Conservation (phyloP, 2,888 invertebrate species). For the Chironomus tentans region DNA sequence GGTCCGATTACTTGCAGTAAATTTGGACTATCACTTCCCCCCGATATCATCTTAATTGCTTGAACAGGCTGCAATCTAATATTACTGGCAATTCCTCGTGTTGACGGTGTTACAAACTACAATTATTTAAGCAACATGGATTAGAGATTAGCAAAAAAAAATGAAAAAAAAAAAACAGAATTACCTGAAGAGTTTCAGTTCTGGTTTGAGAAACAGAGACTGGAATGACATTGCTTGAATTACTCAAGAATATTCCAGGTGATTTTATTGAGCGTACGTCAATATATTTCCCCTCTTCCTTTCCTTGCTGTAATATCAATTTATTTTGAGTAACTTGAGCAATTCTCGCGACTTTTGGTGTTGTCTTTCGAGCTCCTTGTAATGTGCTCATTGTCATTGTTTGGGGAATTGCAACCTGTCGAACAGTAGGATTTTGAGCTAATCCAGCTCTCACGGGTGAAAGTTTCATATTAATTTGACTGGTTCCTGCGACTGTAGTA, state of each 20-base stretch:
- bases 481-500: slow-evolving; percentile 37
- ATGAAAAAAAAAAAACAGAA: too few relatives aligned
- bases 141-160: too few relatives aligned
- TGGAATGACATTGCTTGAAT: slow-evolving; percentile 56
- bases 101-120: slow-evolving; percentile 20
- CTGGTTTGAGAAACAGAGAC: slow-evolving; percentile 50
- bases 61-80: slow-evolving; percentile 1
- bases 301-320: slow-evolving; percentile 52
- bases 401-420: slow-evolving; percentile 46
- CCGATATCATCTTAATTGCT: not conserved
- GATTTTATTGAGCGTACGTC: slow-evolving; percentile 63
- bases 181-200: slow-evolving; percentile 47
- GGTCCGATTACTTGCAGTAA: not conserved
- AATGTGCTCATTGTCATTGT: slow-evolving; percentile 45
- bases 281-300: slow-evolving; percentile 51
- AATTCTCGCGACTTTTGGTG: slow-evolving; percentile 29
- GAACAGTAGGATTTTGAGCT: slow-evolving; percentile 54
- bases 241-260: slow-evolving; percentile 51
- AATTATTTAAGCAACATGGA: not conserved
- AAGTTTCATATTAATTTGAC: slow-evolving; percentile 43
- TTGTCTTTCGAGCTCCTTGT: slow-evolving; percentile 1
- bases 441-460: slow-evolving; percentile 54
- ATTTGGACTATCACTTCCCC: not conserved
- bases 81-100: slow-evolving; percentile 2
- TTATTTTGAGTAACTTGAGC: slow-evolving; percentile 41